A percentile compares a stretch with the other conserved stretches of the same genome.
phyloP scores from a whole-genome alignment of 2,113 vertebrate species.

The Notechis scutatus region DNA sequence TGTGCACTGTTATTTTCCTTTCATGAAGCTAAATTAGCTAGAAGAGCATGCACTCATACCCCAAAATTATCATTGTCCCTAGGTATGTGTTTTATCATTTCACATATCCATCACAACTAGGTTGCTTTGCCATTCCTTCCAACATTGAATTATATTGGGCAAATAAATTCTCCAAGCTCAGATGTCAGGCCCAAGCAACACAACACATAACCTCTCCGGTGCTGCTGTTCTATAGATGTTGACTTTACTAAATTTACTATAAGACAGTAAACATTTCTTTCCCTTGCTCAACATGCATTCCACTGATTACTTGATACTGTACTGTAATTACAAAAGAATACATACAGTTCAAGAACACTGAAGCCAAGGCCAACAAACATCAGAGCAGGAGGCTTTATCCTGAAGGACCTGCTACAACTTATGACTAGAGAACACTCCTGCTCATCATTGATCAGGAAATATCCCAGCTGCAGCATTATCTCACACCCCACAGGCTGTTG shows the following conservation, averaged over 20 bases:
- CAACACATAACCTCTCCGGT: neutral
- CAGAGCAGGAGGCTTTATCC: neutral
- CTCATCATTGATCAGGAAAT: neutral
- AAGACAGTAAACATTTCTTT: neutral
- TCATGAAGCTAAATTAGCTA: neutral
- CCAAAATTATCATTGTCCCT: neutral
- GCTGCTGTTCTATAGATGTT: neutral
- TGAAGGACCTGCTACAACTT: neutral
- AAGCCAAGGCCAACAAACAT: neutral
- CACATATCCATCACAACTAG: neutral
- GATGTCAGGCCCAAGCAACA: neutral
- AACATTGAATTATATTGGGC: neutral
- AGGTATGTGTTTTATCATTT: neutral
- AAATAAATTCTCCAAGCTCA: neutral
- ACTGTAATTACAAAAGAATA: neutral
- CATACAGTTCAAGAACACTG: neutral
- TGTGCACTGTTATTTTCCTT: neutral
- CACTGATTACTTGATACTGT: neutral
- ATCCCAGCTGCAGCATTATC: neutral
- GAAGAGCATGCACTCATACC: neutral
- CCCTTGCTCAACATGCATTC: neutral
- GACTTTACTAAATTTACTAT: neutral
- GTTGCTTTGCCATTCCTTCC: neutral
- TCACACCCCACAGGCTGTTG: neutral
- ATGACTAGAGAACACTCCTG: neutral